These are phyloP conservation scores for Ophiodon elongatus DNA, from an alignment of 2,113 vertebrate genomes.

Conservation along the genomic window DNA sequence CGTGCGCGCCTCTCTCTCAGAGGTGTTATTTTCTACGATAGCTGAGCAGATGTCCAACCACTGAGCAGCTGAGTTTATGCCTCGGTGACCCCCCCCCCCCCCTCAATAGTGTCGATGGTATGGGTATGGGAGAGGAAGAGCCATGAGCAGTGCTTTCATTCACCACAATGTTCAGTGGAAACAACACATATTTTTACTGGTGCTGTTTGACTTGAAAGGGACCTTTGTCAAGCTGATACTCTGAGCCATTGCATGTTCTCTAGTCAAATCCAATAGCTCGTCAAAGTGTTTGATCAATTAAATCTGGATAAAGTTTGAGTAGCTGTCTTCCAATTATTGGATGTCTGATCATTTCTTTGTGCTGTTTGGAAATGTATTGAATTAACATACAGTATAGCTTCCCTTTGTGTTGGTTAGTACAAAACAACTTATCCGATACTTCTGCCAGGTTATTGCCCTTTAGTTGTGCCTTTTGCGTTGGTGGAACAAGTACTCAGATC, in stretches of 20 bases:
- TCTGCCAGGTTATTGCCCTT: not conserved
- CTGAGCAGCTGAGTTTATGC: conserved; percentile 53
- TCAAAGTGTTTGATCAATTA: not conserved
- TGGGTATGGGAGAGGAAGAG: not conserved
- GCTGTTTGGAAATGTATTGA: not conserved
- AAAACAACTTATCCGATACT: not conserved
- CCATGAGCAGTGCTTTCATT: not conserved
- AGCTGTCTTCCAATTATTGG: not conserved
- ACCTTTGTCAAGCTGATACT: conserved; percentile 1
- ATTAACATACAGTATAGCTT: not conserved
- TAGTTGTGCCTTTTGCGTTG: not conserved
- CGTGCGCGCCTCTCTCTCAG: conserved; percentile 5
- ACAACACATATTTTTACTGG: not conserved
- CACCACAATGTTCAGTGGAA: not conserved
- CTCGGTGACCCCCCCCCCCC: not conserved
- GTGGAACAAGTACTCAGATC: not conserved
- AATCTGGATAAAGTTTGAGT: not conserved
- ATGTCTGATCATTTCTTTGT: conserved; percentile 4
- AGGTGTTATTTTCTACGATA: conserved; percentile 47
- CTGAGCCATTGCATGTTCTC: not conserved
- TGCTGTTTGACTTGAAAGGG: not conserved
- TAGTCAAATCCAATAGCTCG: too few species aligned
- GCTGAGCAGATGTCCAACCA: conserved; percentile 57
- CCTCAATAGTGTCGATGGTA: not conserved
- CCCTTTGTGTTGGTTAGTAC: not conserved